Percentiles rank a stretch among this genome's conserved stretches.
phyloP scores from a whole-genome alignment of 1,140 invertebrate genomes.

The Ceratosolen solmsi region DNA sequence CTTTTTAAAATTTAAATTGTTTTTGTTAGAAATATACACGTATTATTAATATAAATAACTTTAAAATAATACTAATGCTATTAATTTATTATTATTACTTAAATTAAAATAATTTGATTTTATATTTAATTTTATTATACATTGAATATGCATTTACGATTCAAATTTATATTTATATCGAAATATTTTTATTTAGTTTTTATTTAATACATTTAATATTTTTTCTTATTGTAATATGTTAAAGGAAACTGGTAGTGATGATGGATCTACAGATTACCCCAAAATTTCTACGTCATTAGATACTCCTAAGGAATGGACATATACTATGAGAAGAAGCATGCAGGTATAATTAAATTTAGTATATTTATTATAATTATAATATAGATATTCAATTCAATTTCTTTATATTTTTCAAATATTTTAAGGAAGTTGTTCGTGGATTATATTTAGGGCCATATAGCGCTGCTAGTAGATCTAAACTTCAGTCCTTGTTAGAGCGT shows the following conservation, averaged over 20 bases:
- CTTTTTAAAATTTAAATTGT: no score
- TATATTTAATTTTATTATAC: no score
- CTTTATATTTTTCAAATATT: conserved; percentile 30
- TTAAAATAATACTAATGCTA: no score
- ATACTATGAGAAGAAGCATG: conserved; percentile 79
- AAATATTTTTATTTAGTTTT: neutral
- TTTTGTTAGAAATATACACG: no score
- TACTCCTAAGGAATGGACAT: conserved; percentile 75
- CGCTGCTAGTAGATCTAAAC: conserved; percentile 74
- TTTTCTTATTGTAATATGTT: neutral
- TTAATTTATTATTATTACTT: no score
- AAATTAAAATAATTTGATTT: no score
- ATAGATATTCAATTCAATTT: conserved; percentile 45
- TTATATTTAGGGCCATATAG: conserved; percentile 81
- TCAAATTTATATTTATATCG: no score
- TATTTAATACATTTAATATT: no score
- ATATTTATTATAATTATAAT: neutral
- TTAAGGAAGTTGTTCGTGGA: conserved; percentile 79
- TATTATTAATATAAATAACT: no score
- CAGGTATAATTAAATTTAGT: conserved; percentile 68
- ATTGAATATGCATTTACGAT: no score
- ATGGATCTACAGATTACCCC: conserved; percentile 55
- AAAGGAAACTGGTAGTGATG: conserved; percentile 59
- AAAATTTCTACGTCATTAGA: conserved; percentile 55
- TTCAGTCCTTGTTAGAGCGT: conserved; percentile 73